These are phyloP conservation scores for Psittacula echo DNA, from an alignment of 2,797 vertebrate species.

Conservation along the genomic window DNA sequence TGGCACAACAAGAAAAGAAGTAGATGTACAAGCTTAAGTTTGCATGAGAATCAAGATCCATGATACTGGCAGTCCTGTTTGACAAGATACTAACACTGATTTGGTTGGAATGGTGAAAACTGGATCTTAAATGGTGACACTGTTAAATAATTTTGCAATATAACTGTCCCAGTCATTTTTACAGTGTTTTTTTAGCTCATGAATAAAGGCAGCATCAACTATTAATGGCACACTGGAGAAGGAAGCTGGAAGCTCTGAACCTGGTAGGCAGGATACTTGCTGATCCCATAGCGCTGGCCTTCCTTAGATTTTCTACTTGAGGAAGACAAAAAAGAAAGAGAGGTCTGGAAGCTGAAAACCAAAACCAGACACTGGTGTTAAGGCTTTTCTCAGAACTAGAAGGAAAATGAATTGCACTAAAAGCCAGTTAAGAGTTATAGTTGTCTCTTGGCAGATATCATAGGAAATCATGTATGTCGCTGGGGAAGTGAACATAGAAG, in stretches of 20 bases:
- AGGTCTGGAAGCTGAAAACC: neutral
- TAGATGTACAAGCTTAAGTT: neutral
- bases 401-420: neutral
- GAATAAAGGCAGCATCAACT: neutral
- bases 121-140: neutral
- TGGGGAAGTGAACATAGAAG: neutral
- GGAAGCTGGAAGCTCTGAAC: neutral
- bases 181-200: neutral
- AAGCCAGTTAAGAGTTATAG: neutral
- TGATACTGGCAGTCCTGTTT: neutral
- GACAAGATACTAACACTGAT: neutral
- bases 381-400: neutral
- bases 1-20: neutral
- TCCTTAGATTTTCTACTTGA: neutral
- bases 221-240: neutral
- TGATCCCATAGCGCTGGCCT: neutral
- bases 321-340: neutral
- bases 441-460: neutral
- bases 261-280: neutral
- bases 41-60: neutral
- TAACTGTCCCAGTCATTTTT: neutral
- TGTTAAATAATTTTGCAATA: neutral
- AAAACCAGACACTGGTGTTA: neutral
- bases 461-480: accelerated
- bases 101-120: neutral